Evolutionary conservation across 2,888 invertebrate species (phyloP).

Genomic region (Drosophila fungiperda): DNA sequence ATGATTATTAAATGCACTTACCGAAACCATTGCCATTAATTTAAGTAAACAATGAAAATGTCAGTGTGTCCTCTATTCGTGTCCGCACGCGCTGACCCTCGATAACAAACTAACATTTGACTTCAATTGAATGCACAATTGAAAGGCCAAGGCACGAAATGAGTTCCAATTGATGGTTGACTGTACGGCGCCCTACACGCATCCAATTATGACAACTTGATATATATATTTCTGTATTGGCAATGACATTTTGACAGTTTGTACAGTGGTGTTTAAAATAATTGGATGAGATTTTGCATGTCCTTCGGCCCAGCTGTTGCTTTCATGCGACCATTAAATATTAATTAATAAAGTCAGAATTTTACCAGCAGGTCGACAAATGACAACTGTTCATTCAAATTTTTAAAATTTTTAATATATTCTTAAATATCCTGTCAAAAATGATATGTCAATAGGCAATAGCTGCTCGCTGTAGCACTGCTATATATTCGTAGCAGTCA

Average conservation of each 20-base stretch:
- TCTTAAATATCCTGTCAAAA: background rate
- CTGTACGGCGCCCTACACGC: conserved; percentile 23
- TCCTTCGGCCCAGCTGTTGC: conserved; percentile 66
- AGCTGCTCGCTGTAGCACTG: conserved; percentile 4
- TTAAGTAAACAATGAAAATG: conserved; percentile 2
- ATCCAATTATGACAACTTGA: conserved; percentile 4
- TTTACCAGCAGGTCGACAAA: background rate
- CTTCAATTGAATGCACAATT: conserved; percentile 44
- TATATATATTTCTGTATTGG: background rate
- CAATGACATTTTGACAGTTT: conserved; percentile 16
- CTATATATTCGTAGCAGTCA: background rate
- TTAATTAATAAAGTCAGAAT: conserved; percentile 17
- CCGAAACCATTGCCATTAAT: conserved; percentile 20
- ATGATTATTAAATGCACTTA: conserved; percentile 12
- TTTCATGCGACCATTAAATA: conserved; percentile 52
- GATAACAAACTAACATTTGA: conserved; percentile 55
- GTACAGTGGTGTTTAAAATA: conserved; percentile 16
- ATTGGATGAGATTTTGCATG: conserved; percentile 36
- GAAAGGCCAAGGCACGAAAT: conserved; percentile 31
- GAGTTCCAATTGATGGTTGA: background rate
- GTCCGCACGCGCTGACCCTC: conserved; percentile 60
- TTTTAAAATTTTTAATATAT: background rate
- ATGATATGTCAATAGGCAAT: accelerated
- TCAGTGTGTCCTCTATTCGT: conserved; percentile 23
- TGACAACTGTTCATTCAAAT: too few species aligned